Conservation (phyloP, 2,888 invertebrate species). For the Cecidostiba fungosa region DNA sequence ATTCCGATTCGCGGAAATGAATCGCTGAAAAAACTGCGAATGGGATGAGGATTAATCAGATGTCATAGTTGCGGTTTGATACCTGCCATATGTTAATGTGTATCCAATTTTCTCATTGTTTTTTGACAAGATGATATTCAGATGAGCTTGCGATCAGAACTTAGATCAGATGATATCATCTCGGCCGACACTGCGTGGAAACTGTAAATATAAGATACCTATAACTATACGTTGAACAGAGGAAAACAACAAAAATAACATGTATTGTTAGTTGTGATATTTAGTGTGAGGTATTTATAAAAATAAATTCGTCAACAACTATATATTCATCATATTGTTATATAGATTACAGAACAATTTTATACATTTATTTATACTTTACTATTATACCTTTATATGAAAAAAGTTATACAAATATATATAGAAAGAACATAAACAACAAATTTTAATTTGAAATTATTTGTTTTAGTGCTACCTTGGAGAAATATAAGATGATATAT, state of each 20-base stretch:
- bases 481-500: slow-evolving; percentile 37
- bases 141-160: background rate
- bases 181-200: background rate
- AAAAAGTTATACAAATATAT: background rate
- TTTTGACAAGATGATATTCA: slow-evolving; percentile 2
- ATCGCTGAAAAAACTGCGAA: background rate
- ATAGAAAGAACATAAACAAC: background rate
- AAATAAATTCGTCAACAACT: background rate
- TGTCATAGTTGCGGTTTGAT: background rate
- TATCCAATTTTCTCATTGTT: background rate
- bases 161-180: slow-evolving; percentile 32
- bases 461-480: slow-evolving; percentile 29
- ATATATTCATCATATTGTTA: background rate
- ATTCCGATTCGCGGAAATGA: background rate
- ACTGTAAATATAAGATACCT: slow-evolving; percentile 11
- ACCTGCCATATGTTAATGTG: slow-evolving; percentile 35
- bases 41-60: background rate
- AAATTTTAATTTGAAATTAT: slow-evolving; percentile 9
- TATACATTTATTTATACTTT: background rate
- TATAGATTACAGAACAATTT: background rate
- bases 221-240: background rate
- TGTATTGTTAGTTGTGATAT: slow-evolving; percentile 20
- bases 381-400: background rate
- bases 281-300: slow-evolving; percentile 10
- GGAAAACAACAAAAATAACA: slow-evolving; percentile 11